phyloP scores from a whole-genome alignment of 92 coral and sea anemone genomes.

The Bergia puertoricense region DNA sequence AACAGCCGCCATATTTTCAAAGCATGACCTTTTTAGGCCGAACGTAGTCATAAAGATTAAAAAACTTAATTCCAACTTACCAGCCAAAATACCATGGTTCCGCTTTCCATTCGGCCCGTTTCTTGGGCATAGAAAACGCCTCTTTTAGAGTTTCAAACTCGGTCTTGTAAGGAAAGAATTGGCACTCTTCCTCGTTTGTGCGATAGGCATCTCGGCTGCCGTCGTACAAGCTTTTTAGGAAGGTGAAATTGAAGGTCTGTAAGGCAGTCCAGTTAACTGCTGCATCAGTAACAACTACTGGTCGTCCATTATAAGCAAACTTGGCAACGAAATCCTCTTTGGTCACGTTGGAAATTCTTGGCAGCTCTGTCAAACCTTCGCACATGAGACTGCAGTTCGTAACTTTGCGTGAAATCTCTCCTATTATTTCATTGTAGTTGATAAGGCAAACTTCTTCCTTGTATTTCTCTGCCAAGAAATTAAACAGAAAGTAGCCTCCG shows the following conservation, averaged over 20 bases:
- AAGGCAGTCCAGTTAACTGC: slow-evolving; percentile 94
- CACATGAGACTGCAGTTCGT: slow-evolving; percentile 86
- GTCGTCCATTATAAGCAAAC: slow-evolving; percentile 92
- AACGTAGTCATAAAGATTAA: background rate
- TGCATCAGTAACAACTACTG: slow-evolving; percentile 93
- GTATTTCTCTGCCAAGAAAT: slow-evolving; percentile 34
- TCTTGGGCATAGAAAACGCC: slow-evolving; percentile 90
- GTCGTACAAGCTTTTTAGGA: slow-evolving; percentile 75
- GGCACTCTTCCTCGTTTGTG: slow-evolving; percentile 91
- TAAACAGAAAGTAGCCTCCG: slow-evolving; percentile 59
- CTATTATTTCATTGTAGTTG: slow-evolving; percentile 71
- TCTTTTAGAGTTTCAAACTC: slow-evolving; percentile 77
- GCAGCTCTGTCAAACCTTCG: slow-evolving; percentile 80
- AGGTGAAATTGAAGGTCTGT: slow-evolving; percentile 71
- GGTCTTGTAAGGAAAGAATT: slow-evolving; percentile 96
- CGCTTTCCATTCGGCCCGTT: slow-evolving; percentile 77
- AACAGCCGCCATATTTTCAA: background rate
- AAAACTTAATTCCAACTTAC: slow-evolving; percentile 51
- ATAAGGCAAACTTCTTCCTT: slow-evolving; percentile 71
- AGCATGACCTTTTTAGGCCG: background rate
- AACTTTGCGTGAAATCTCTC: slow-evolving; percentile 75
- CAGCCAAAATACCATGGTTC: slow-evolving; percentile 99
- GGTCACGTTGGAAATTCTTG: slow-evolving; percentile 79
- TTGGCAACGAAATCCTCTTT: slow-evolving; percentile 69
- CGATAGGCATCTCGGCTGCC: slow-evolving; percentile 80